phyloP scores from a whole-genome alignment of 2,888 invertebrate genomes.

The Chydorus sphaericus region DNA sequence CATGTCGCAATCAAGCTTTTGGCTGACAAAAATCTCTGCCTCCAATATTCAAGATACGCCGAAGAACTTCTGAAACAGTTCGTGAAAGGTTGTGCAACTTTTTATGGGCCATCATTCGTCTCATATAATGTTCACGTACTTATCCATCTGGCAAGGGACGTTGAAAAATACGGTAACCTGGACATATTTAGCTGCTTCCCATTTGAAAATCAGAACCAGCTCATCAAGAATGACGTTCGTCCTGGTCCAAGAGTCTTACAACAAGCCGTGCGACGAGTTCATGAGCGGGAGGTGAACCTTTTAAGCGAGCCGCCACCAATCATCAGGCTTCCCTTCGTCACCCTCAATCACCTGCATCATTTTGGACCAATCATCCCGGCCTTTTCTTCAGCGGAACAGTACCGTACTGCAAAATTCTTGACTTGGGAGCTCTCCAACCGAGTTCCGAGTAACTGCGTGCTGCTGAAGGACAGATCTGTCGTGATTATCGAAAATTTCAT shows the following conservation, averaged over 20 bases:
- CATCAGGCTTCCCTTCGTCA: no score
- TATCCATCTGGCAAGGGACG: constrained; percentile 26
- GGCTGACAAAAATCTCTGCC: not conserved
- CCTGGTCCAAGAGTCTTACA: constrained; percentile 17
- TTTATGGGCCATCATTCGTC: not conserved
- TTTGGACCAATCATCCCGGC: no score
- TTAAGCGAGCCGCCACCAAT: no score
- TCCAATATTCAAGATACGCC: not conserved
- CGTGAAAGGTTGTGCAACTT: not conserved
- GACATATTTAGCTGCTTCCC: constrained; percentile 25
- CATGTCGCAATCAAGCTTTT: not conserved
- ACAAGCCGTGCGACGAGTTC: constrained; percentile 17
- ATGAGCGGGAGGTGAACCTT: no score
- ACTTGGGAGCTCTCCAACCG: no score
- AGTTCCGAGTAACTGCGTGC: no score
- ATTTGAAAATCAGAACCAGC: constrained; percentile 26
- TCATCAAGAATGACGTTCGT: constrained; percentile 18
- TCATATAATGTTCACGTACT: constrained; percentile 18
- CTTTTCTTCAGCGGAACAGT: no score
- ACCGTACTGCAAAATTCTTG: no score
- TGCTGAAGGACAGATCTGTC: no score
- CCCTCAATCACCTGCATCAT: no score
- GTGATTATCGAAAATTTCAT: no score
- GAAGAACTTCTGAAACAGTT: not conserved
- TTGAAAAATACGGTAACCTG: constrained; percentile 23